Conservation (phyloP, 2,113 vertebrate genomes). For the Oryzias celebensis region DNA sequence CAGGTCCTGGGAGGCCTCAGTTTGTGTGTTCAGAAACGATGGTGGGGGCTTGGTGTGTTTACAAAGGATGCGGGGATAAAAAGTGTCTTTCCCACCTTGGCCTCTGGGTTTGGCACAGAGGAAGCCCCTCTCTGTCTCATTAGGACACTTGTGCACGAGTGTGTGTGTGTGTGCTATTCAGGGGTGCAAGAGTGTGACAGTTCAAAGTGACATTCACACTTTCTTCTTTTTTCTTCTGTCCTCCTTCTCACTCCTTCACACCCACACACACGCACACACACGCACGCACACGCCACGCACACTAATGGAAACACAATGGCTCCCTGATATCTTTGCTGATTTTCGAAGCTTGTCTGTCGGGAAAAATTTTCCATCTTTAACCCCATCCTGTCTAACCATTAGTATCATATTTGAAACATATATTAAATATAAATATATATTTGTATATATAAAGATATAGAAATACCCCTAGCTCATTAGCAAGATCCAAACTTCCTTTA, state of each 20-base stretch:
- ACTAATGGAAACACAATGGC: constrained; percentile 20
- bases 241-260: constrained; percentile 72
- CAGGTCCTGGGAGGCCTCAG: constrained; percentile 82
- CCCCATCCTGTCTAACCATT: too few relatives aligned
- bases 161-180: constrained; percentile 27
- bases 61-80: constrained; percentile 67
- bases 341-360: constrained; percentile 12
- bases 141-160: constrained; percentile 67
- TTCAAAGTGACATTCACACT: constrained; percentile 85
- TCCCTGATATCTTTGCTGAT: constrained; percentile 18
- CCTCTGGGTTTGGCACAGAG: constrained; percentile 81
- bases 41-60: constrained; percentile 50
- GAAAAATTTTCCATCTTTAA: not conserved
- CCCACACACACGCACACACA: constrained; percentile 61
- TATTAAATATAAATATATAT: too few relatives aligned
- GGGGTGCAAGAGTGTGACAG: constrained; percentile 75
- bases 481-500: too few relatives aligned
- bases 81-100: constrained; percentile 81
- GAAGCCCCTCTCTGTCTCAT: constrained; percentile 83
- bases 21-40: constrained; percentile 29
- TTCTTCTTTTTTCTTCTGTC: constrained; percentile 67
- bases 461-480: too few relatives aligned
- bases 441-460: too few relatives aligned
- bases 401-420: too few relatives aligned
- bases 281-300: constrained; percentile 45